These are phyloP conservation scores for Rhagoletis zephyria DNA, from an alignment of 1,140 invertebrate genomes.

Conservation along the genomic window DNA sequence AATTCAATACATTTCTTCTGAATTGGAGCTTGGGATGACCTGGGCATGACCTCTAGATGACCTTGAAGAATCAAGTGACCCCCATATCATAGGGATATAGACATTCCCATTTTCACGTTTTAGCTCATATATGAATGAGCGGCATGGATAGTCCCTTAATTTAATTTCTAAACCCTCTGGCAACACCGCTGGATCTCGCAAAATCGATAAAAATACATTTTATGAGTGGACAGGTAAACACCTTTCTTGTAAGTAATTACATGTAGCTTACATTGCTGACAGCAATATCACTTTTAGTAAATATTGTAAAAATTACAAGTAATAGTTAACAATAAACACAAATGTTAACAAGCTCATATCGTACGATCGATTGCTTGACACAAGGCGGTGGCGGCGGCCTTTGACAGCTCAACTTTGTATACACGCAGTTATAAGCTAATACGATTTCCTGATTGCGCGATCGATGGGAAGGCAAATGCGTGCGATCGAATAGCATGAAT, in stretches of 20 bases:
- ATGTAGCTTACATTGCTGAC: slow-evolving; percentile 8
- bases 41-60: too few species aligned
- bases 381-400: neutral
- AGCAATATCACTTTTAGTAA: slow-evolving; percentile 2
- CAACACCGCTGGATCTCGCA: neutral
- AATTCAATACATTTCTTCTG: too few species aligned
- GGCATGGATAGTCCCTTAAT: too few species aligned
- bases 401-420: neutral
- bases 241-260: slow-evolving; percentile 29
- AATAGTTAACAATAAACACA: neutral
- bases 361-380: slow-evolving; percentile 7
- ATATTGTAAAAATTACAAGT: slow-evolving; percentile 14
- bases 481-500: neutral
- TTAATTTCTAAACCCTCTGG: too few species aligned
- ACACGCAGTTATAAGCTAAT: neutral
- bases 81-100: too few species aligned
- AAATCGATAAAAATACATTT: neutral
- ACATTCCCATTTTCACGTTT: too few species aligned
- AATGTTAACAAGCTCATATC: neutral
- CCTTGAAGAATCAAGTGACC: too few species aligned
- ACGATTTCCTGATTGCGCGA: neutral
- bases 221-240: slow-evolving; percentile 10
- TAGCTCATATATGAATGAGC: too few species aligned
- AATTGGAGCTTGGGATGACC: too few species aligned
- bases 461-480: slow-evolving; percentile 1